A percentile compares a stretch with the other conserved stretches of the same genome.
These are phyloP conservation scores for Danionella dracula DNA, from an alignment of 2,797 vertebrate genomes.

Conservation along the genomic window DNA sequence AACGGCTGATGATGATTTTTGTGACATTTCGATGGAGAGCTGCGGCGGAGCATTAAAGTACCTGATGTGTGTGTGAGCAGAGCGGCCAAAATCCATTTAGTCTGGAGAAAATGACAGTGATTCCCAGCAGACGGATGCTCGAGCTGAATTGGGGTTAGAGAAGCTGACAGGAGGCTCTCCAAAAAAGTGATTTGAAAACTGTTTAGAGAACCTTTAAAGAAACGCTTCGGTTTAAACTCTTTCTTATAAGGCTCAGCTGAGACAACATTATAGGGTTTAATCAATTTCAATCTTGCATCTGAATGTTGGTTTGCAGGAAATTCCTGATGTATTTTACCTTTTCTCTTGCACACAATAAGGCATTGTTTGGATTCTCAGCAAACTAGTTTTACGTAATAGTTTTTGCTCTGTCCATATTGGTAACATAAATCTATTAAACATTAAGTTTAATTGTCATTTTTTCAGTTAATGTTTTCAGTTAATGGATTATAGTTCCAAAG, in stretches of 20 bases:
- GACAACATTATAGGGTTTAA: neutral
- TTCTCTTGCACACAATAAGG: neutral
- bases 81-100: slow-evolving; percentile 13
- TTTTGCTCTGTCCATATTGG: too few species aligned
- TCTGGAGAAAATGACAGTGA: slow-evolving; percentile 19
- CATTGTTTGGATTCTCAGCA: too few species aligned
- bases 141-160: slow-evolving; percentile 4
- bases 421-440: too few species aligned
- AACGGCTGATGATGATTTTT: neutral
- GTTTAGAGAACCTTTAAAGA: neutral
- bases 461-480: too few species aligned
- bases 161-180: neutral
- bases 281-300: neutral
- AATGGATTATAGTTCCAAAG: too few species aligned
- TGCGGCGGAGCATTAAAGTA: neutral
- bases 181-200: slow-evolving; percentile 9
- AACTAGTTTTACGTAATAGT: too few species aligned
- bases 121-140: slow-evolving; percentile 1
- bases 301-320: neutral
- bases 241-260: neutral
- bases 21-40: slow-evolving; percentile 14
- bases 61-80: neutral
- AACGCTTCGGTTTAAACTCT: neutral
- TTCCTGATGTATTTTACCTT: neutral
- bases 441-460: too few species aligned